phyloP scores from a whole-genome alignment of 2,888 invertebrate species.

The Vesta saturnalis region DNA sequence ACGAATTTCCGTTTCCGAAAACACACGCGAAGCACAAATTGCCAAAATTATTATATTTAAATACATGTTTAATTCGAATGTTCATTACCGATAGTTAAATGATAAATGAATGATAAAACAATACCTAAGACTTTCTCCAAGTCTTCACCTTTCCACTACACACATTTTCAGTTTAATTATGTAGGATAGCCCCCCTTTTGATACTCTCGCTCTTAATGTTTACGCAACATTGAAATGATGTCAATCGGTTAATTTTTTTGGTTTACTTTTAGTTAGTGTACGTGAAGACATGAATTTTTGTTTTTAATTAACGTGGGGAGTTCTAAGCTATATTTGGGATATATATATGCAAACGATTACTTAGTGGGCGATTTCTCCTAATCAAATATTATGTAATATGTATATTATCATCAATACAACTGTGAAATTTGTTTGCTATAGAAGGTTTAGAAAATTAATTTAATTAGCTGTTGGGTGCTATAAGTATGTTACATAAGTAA shows the following conservation, averaged over 20 bases:
- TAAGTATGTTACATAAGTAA: too few relatives aligned
- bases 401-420: too few relatives aligned
- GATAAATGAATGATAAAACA: conserved; percentile 16
- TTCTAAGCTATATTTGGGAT: not conserved
- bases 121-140: conserved; percentile 37
- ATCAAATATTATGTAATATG: not conserved
- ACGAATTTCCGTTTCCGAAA: conserved; percentile 12
- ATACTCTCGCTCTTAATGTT: conserved; percentile 30
- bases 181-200: conserved; percentile 16
- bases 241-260: not conserved
- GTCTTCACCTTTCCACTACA: conserved; percentile 35
- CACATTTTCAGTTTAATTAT: conserved; percentile 20
- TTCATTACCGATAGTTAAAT: conserved; percentile 28
- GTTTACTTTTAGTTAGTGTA: not conserved
- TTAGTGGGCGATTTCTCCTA: not conserved
- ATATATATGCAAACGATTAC: too few relatives aligned
- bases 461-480: too few relatives aligned
- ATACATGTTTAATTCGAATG: conserved; percentile 20
- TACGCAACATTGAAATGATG: conserved; percentile 1
- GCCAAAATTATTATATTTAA: conserved; percentile 10
- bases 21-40: conserved; percentile 13
- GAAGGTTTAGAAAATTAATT: too few relatives aligned
- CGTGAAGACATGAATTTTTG: not conserved
- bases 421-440: too few relatives aligned
- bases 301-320: too few relatives aligned